Evolutionary conservation across 2,797 vertebrate species (phyloP), one percentile per base, ranked within the genome.

Genomic region (Acrossocheilus fasciatus): DNA sequence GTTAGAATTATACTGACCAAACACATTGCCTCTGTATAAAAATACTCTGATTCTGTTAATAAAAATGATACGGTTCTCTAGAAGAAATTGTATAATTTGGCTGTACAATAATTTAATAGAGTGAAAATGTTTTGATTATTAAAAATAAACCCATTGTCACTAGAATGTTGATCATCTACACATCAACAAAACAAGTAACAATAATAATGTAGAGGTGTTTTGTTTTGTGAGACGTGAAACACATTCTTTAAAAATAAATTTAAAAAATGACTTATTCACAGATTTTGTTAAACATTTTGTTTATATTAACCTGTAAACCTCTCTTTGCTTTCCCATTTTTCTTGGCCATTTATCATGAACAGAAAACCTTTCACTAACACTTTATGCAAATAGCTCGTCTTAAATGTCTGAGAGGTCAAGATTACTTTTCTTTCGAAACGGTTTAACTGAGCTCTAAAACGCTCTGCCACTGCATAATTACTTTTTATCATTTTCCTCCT

Each of bases 401-500:
- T 45, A 3, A 73, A 41, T 20, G 4, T 41, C 36, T 6, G 18
- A 39, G 34, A n/a, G 10, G 10, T 43, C 15, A 26, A 43, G 39
- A 14, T 8, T 7, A 6, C 11, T 73, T n/a, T 26, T 73, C 15
- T 76, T 52, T 30, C 12, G n/a, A 30, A 9, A 59, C 1, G 1
- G 72, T 30, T 15, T 47, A 73, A 73, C 23, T 1, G 23, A 52
- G 9, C n/a, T 75, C 17, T 36, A 76, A 52, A 36, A 18, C 26
- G 4, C 30, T 73, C 15, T 11, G 52, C 26, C 45, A 20, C 17
- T 54, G 18, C 1, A 0, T 47, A 15, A 54, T 73, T 36, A 36
- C 39, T 30, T 59, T 54, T 87, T 3, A 64, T 88, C 26, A 73
- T 89, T 69, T 89, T 89, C 17, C 50, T 85, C 68, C 81, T 89